Conservation (phyloP, 2,888 invertebrate genomes). For the Sarcophaga rosellei region DNA sequence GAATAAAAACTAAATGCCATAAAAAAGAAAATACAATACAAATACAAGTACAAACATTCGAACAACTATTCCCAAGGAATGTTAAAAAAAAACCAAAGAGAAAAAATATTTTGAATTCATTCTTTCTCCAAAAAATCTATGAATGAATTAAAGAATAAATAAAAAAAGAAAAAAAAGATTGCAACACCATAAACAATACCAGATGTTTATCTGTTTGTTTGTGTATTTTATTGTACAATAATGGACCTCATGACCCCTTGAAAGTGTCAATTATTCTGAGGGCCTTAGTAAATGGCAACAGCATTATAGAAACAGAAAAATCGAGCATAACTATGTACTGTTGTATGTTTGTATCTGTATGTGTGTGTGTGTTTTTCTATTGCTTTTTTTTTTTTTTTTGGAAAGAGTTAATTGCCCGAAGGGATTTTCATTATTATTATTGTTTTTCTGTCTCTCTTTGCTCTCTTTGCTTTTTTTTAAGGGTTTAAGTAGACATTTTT, state of each 20-base stretch:
- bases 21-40: not conserved
- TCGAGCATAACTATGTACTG: no score
- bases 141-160: not conserved
- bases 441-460: not conserved
- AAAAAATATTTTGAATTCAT: not conserved
- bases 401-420: conserved; percentile 31
- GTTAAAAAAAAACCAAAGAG: not conserved
- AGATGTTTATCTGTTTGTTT: not conserved
- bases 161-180: not conserved
- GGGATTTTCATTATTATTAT: conserved; percentile 16
- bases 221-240: not conserved
- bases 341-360: not conserved
- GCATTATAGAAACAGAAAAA: not conserved
- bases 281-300: not conserved
- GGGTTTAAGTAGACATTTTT: not conserved
- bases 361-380: not conserved
- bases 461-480: not conserved
- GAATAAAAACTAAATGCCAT: no score
- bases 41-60: no score
- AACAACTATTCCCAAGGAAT: not conserved
- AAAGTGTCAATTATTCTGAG: conserved; percentile 45
- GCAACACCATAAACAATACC: not conserved
- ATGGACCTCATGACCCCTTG: conserved; percentile 21
- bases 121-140: not conserved
- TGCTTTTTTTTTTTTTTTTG: not conserved